phyloP scores from a whole-genome alignment of 2,113 vertebrate species.

The Galeopterus variegatus region DNA sequence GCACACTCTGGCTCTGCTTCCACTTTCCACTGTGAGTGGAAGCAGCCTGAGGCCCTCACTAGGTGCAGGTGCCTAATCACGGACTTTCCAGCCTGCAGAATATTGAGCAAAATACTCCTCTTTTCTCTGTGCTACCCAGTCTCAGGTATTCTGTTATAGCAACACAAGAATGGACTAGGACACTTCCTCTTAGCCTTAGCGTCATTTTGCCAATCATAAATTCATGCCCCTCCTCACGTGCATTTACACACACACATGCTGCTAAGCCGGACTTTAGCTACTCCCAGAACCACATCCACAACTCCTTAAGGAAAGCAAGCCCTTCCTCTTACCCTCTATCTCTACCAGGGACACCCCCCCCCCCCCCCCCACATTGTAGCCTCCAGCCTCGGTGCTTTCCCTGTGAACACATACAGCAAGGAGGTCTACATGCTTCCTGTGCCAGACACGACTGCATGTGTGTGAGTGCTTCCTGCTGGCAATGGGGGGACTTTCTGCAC shows the following conservation, averaged over 20 bases:
- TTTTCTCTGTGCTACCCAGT: too few species aligned
- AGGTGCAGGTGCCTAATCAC: too few species aligned
- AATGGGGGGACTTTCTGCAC: rapidly evolving
- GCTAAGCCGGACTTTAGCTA: neutral
- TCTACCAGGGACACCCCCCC: neutral
- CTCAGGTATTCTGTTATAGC: too few species aligned
- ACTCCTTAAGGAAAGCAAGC: neutral
- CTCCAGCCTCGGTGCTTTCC: neutral
- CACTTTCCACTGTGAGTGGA: too few species aligned
- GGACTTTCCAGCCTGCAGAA: too few species aligned
- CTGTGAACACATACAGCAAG: neutral
- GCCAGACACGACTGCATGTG: rapidly evolving
- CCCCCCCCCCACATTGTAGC: too few species aligned
- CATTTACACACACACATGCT: rapidly evolving
- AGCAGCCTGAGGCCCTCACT: too few species aligned
- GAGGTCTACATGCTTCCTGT: neutral
- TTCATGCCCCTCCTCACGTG: too few species aligned
- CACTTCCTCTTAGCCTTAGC: neutral
- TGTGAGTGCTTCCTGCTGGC: neutral
- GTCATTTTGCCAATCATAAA: neutral
- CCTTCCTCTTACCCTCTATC: neutral
- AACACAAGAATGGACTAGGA: too few species aligned
- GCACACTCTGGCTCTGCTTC: too few species aligned
- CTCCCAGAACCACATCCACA: neutral
- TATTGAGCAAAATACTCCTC: too few species aligned